Conservation (phyloP, 1,140 invertebrate species). For the Leptinotarsa undecemlineata region DNA sequence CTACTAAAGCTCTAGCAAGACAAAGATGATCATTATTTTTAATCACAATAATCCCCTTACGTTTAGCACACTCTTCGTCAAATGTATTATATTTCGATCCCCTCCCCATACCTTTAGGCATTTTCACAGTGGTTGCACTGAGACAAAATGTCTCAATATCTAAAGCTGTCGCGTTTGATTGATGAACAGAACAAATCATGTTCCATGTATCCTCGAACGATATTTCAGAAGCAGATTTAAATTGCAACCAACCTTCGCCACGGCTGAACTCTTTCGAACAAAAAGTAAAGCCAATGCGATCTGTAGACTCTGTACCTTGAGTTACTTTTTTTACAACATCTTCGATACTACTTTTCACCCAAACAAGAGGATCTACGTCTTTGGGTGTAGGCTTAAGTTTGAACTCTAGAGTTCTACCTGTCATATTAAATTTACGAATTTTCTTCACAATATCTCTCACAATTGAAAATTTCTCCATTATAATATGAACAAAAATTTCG, state of each 20-base stretch:
- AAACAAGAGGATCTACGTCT: background rate
- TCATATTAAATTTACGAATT: constrained; percentile 12
- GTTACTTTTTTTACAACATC: constrained; percentile 2
- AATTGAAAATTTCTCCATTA: constrained; percentile 2
- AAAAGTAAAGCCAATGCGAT: constrained; percentile 13
- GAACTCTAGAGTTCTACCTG: constrained; percentile 8
- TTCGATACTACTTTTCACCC: constrained; percentile 2
- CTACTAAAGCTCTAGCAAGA: constrained; percentile 26
- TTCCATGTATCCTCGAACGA: constrained; percentile 10
- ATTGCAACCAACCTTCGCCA: constrained; percentile 6
- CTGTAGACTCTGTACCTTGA: constrained; percentile 12
- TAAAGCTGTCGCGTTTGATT: background rate
- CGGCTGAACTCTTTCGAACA: constrained; percentile 6
- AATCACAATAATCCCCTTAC: constrained; percentile 26
- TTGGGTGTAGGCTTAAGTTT: background rate
- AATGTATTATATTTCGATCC: constrained; percentile 19
- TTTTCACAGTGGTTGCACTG: constrained; percentile 2
- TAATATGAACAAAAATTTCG: background rate
- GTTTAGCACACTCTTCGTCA: constrained; percentile 19
- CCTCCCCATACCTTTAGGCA: constrained; percentile 15
- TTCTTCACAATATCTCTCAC: constrained; percentile 4
- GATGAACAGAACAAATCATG: constrained; percentile 7
- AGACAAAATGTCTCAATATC: constrained; percentile 18
- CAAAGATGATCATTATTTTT: constrained; percentile 29
- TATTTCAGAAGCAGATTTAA: constrained; percentile 14